A percentile compares a stretch with the other conserved stretches of the same genome.
phyloP scores from a whole-genome alignment of 2,113 vertebrate species.

The Plecotus auritus region DNA sequence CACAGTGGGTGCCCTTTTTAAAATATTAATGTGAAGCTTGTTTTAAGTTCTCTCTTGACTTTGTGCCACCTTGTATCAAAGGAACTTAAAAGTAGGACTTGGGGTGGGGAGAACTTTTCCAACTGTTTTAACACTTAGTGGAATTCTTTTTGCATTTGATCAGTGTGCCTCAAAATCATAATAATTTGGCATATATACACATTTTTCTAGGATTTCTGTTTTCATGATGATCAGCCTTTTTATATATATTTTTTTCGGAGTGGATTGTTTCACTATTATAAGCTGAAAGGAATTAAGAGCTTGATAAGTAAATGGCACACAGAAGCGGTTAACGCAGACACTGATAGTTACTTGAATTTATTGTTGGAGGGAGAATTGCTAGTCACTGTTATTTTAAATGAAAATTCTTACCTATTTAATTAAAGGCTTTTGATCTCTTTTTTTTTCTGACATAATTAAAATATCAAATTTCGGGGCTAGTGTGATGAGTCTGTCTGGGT shows the following conservation, averaged over 20 bases:
- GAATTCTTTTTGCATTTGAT: slow-evolving; percentile 81
- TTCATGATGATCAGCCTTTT: slow-evolving; percentile 34
- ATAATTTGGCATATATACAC: slow-evolving; percentile 75
- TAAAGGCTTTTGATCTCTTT: slow-evolving; percentile 47
- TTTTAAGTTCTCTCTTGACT: slow-evolving; percentile 90
- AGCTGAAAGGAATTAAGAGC: slow-evolving; percentile 26
- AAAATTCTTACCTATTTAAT: slow-evolving; percentile 32
- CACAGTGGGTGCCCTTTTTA: slow-evolving; percentile 91
- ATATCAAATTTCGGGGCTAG: slow-evolving; percentile 10
- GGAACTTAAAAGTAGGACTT: slow-evolving; percentile 86
- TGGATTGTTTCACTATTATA: background rate
- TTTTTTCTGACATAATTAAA: slow-evolving; percentile 40
- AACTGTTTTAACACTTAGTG: slow-evolving; percentile 84
- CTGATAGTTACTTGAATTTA: slow-evolving; percentile 20
- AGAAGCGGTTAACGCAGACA: slow-evolving; percentile 22
- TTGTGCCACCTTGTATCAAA: slow-evolving; percentile 92
- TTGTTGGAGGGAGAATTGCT: background rate
- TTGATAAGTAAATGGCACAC: slow-evolving; percentile 17
- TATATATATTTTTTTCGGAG: background rate
- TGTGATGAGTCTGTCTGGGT: background rate
- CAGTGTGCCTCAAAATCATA: slow-evolving; percentile 77
- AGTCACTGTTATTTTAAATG: slow-evolving; percentile 10
- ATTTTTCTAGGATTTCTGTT: slow-evolving; percentile 60
- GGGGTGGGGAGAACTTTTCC: slow-evolving; percentile 80
- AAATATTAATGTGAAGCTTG: slow-evolving; percentile 95